phyloP scores from a whole-genome alignment of 2,113 vertebrate species.

The Pteropus alecto region DNA sequence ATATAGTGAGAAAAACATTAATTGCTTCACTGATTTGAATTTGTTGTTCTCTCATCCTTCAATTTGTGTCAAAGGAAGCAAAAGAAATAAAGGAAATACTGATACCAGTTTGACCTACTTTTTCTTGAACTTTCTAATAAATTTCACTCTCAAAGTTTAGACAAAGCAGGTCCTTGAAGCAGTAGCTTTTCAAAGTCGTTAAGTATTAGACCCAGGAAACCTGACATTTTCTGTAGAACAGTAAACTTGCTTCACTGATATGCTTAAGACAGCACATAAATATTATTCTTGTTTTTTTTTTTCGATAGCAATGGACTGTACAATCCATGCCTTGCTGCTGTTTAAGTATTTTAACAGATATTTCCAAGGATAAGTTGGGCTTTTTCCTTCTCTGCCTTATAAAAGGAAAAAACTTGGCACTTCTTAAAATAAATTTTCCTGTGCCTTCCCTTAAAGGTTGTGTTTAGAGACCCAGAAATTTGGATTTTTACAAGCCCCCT shows the following conservation, averaged over 20 bases:
- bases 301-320: neutral
- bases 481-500: neutral
- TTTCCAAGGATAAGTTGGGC: neutral
- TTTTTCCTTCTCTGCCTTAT: neutral
- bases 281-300: slow-evolving; percentile 24
- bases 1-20: neutral
- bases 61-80: neutral
- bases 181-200: neutral
- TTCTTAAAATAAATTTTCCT: neutral
- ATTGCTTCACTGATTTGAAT: neutral
- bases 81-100: slow-evolving; percentile 39
- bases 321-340: neutral
- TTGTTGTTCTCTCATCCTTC: neutral
- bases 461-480: neutral
- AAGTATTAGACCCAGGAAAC: slow-evolving; percentile 6
- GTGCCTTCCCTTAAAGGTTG: neutral
- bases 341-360: neutral
- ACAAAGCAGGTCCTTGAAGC: slow-evolving; percentile 30
- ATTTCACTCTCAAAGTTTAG: slow-evolving; percentile 21
- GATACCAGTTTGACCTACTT: neutral
- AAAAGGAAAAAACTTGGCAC: neutral
- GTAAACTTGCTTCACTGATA: neutral
- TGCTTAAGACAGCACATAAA: neutral
- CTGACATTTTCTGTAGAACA: neutral
- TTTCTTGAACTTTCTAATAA: slow-evolving; percentile 46